Base-by-base conservation (phyloP, 2,888 invertebrate species). In the Ptychoptera contaminata region DNA sequence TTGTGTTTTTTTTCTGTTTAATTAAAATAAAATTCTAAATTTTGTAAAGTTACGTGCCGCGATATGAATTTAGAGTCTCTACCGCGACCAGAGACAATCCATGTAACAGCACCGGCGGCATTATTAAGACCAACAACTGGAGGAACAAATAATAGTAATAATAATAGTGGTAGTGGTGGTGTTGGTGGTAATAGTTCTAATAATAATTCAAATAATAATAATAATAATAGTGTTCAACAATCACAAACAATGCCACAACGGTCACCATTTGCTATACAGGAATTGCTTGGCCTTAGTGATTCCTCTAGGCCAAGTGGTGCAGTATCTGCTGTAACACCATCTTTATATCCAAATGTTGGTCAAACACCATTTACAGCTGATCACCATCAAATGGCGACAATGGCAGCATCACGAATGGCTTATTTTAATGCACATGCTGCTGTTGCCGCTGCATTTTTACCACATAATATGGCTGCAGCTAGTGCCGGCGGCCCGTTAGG, bases 371-470 rank as follows among this genome's bases (percentile, higher is more conserved):
- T 56, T 47, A 47, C 53, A 43, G 46, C 56, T 46, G 49, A 58
- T 46, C 60, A 60, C 30, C 63, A 63, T 49, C 62, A 62, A 50
- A 63, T 63, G 52, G 55, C 65, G 57, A 63, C 64, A 47, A 65
- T 65, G 63, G 64, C 63, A 42, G 79, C 79, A 44, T 82, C 82
- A 56, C 71, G 88, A 37, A 87, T 88, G 76, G 86, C 86, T 46
- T 90, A 90, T 64, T 83, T 90, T 65, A 88, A 88, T 68, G 87
- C 87, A 42, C 87, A 88, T 62, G 87, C 88, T 37, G 87, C 88
- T n/a, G 87, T 87, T 40, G 87, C 86, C 8, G 87, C 87, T 12
- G 87, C 87, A 40, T 87, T 87, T 66, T 66, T 87, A 55, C 86
- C 85, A 29, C 79, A 79, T 57, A 74, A 76, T 55, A 77, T 76